Conservation (phyloP, 2,797 vertebrate genomes). For the Acrocephalus scirpaceus region DNA sequence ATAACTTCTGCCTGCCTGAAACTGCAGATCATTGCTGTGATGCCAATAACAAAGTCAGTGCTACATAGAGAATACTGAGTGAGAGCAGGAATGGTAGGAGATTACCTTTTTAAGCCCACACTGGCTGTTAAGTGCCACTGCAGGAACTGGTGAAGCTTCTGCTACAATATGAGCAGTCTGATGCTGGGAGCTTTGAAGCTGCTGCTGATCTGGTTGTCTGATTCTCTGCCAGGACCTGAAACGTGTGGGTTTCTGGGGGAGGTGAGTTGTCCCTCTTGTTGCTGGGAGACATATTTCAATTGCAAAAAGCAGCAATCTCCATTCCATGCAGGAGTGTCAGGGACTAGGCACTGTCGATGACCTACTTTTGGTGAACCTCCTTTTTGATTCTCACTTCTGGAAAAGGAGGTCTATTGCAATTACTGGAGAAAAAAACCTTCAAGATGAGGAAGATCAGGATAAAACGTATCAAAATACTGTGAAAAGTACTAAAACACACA, state of each 20-base stretch:
- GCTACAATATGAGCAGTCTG: conserved; percentile 49
- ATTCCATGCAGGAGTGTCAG: conserved; percentile 36
- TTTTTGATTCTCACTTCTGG: conserved; percentile 25
- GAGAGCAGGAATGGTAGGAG: background rate
- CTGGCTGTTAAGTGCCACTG: conserved; percentile 37
- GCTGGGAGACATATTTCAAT: conserved; percentile 66
- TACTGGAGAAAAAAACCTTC: background rate
- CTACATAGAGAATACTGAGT: background rate
- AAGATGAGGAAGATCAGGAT: background rate
- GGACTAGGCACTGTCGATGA: conserved; percentile 36
- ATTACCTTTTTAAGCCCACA: conserved; percentile 28
- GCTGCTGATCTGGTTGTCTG: conserved; percentile 61
- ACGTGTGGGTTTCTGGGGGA: conserved; percentile 50
- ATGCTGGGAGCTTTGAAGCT: conserved; percentile 55
- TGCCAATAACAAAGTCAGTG: conserved; percentile 15
- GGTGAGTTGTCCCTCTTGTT: conserved; percentile 64
- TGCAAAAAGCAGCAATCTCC: conserved; percentile 60
- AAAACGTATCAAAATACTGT: background rate
- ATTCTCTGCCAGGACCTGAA: conserved; percentile 64
- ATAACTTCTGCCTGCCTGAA: background rate
- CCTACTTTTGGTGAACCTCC: conserved; percentile 57
- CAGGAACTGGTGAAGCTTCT: conserved; percentile 25
- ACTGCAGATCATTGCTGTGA: background rate
- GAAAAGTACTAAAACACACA: background rate
- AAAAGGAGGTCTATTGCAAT: conserved; percentile 2